A percentile compares a stretch with the other conserved stretches of the same genome.
Evolutionary conservation across 2,888 invertebrate species (phyloP).

Genomic region (Tiliacea citrago): DNA sequence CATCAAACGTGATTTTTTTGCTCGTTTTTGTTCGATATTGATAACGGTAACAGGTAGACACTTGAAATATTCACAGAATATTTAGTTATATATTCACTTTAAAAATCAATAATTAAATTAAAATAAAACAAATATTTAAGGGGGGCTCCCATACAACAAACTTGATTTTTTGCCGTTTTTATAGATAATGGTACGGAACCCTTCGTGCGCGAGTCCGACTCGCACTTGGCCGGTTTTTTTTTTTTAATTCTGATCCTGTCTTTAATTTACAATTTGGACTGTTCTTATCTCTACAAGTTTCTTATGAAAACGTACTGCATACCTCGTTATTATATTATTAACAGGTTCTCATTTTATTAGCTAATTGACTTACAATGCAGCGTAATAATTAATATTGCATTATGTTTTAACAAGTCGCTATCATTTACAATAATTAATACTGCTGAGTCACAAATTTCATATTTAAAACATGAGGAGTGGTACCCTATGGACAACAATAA

Average conservation of each 20-base stretch:
- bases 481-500: conserved; percentile 73
- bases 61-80: no score
- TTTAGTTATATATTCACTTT: no score
- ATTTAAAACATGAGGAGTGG: conserved; percentile 70
- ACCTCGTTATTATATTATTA: conserved; percentile 7
- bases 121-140: no score
- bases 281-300: background rate
- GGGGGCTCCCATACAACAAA: no score
- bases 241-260: background rate
- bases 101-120: no score
- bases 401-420: conserved; percentile 2
- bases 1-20: no score
- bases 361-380: conserved; percentile 10
- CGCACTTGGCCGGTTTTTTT: background rate
- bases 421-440: conserved; percentile 20
- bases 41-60: no score
- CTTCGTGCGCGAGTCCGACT: no score
- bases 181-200: no score
- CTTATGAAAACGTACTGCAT: conserved; percentile 1
- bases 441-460: conserved; percentile 53
- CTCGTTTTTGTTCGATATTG: no score
- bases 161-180: no score
- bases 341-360: background rate
- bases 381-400: background rate
- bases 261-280: background rate